These are phyloP conservation scores for Hanleya hanleyi DNA, from an alignment of 2,888 invertebrate genomes.

Conservation along the genomic window DNA sequence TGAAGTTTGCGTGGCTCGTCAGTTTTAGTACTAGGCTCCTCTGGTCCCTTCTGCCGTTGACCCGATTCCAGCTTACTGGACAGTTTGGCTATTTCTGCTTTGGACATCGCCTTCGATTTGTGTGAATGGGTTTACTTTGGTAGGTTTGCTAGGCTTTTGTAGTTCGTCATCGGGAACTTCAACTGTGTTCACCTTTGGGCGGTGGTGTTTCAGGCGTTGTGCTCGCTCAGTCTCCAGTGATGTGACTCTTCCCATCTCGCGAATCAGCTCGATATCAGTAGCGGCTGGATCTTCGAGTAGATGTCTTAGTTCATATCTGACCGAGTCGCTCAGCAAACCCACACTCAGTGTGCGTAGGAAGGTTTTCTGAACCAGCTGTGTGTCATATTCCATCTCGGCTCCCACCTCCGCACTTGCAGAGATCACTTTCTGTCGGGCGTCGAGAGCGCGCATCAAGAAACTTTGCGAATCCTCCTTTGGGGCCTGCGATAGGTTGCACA, in stretches of 20 bases:
- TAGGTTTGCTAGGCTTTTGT: not conserved
- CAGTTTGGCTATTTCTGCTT: not conserved
- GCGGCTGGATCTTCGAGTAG: not conserved
- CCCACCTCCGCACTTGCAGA: constrained; percentile 10
- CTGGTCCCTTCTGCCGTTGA: too few relatives aligned
- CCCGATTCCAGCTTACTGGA: not conserved
- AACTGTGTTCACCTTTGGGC: not conserved
- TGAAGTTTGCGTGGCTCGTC: too few relatives aligned
- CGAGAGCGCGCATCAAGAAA: constrained; percentile 14
- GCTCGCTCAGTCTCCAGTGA: constrained; percentile 14
- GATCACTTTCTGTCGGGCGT: constrained; percentile 13
- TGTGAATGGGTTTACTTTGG: not conserved
- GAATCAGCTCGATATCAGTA: constrained; percentile 14
- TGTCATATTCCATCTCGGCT: constrained; percentile 9
- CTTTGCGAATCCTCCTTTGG: constrained; percentile 13
- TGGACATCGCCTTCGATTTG: not conserved
- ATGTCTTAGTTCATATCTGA: constrained; percentile 17
- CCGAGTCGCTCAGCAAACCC: constrained; percentile 1
- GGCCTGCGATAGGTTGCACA: constrained; percentile 1
- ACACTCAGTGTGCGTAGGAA: constrained; percentile 6
- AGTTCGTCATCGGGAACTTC: not conserved
- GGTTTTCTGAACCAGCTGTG: constrained; percentile 4
- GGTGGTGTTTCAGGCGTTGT: not conserved
- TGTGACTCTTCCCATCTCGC: not conserved
- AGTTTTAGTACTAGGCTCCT: too few relatives aligned